These are phyloP conservation scores for Yponomeuta cagnagella DNA, from an alignment of 2,888 invertebrate genomes.

Conservation along the genomic window DNA sequence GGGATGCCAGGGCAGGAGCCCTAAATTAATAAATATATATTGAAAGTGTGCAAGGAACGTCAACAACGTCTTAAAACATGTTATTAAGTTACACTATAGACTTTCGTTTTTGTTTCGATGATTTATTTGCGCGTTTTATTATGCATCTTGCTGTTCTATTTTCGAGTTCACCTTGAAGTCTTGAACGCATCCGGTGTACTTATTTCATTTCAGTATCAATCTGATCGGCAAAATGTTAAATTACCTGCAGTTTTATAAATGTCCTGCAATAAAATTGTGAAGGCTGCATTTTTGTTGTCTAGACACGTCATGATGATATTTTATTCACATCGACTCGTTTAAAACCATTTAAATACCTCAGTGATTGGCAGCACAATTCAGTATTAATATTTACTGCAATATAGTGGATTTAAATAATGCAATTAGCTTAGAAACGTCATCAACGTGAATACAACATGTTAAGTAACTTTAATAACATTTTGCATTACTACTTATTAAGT, in stretches of 20 bases:
- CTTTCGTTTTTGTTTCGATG: conserved; percentile 15
- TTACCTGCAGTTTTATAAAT: not conserved
- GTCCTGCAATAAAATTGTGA: not conserved
- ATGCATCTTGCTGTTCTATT: conserved; percentile 9
- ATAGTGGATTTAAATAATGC: not conserved
- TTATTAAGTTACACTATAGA: not conserved
- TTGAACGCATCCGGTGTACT: conserved; percentile 1
- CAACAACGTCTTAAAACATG: too few relatives aligned
- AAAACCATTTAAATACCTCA: not conserved
- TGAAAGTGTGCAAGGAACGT: too few relatives aligned
- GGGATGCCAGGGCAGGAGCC: too few relatives aligned
- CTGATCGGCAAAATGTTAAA: not conserved
- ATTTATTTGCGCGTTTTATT: not conserved
- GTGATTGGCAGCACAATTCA: not conserved
- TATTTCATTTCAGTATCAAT: not conserved
- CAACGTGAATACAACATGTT: not conserved
- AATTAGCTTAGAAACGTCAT: not conserved
- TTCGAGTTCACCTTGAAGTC: conserved; percentile 8
- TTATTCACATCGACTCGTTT: not conserved
- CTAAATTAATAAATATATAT: too few relatives aligned
- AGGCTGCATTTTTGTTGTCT: not conserved
- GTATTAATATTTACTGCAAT: not conserved
- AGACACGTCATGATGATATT: not conserved
- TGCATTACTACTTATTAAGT: too few relatives aligned
- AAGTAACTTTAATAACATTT: too few relatives aligned